Conservation (phyloP, 2,797 vertebrate species). For the Oreortyx pictus region DNA sequence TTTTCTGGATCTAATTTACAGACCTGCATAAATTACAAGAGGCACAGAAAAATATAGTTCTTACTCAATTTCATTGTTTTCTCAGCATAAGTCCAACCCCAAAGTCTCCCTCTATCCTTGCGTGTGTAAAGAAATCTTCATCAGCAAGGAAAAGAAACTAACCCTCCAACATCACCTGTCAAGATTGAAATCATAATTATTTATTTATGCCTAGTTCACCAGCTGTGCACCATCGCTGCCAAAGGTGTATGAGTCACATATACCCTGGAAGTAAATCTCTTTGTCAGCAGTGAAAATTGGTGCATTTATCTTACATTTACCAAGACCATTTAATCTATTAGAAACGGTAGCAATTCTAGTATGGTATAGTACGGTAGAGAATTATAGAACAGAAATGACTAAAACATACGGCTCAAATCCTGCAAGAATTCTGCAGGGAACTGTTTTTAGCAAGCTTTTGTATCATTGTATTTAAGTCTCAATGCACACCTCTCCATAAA, state of each 20-base stretch:
- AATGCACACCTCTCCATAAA: background rate
- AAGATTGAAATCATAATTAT: background rate
- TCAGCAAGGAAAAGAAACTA: background rate
- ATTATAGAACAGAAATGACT: background rate
- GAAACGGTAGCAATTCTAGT: background rate
- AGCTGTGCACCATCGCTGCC: background rate
- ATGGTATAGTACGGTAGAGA: background rate
- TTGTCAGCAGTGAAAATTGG: background rate
- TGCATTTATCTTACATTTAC: background rate
- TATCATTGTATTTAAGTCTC: background rate
- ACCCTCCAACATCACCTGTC: background rate
- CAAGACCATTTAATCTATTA: background rate
- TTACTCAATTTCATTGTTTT: fast-evolving
- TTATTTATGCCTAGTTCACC: background rate
- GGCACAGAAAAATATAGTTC: background rate
- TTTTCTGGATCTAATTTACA: background rate
- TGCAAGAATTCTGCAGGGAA: background rate
- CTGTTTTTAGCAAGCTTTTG: background rate
- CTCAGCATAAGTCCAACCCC: background rate
- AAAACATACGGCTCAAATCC: background rate
- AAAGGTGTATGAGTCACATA: background rate
- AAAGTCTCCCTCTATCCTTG: background rate
- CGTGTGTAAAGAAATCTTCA: fast-evolving
- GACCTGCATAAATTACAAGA: background rate
- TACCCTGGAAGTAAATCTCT: background rate